Evolutionary conservation across 2,113 vertebrate species (phyloP).

Genomic region (Paratilapia polleni): DNA sequence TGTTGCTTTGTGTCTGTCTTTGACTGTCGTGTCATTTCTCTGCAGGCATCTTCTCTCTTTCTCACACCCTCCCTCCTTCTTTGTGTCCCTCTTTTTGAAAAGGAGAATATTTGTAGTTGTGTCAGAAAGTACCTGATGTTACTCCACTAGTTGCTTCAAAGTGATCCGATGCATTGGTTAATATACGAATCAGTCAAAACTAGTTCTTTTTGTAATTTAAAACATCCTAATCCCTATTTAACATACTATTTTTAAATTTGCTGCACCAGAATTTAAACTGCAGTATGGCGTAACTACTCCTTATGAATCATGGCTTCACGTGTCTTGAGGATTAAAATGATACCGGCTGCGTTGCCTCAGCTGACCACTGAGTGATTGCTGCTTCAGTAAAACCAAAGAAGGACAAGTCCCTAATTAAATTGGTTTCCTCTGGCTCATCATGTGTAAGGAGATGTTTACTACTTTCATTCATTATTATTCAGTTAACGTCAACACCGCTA

Average conservation of each 20-base stretch:
- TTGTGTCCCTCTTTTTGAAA: neutral
- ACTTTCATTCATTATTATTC: conserved; percentile 17
- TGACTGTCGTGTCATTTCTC: conserved; percentile 20
- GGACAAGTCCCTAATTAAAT: conserved; percentile 23
- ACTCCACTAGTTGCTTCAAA: neutral
- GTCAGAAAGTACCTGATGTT: conserved; percentile 13
- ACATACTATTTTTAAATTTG: neutral
- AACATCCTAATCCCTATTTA: neutral
- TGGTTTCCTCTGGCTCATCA: conserved; percentile 15
- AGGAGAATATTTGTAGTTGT: conserved; percentile 6
- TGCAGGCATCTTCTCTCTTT: conserved; percentile 1
- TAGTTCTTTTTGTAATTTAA: neutral
- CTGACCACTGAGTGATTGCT: neutral
- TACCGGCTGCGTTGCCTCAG: neutral
- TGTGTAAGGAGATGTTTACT: conserved; percentile 11
- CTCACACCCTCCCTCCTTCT: neutral
- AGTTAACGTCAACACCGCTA: conserved; percentile 6
- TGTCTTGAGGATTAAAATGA: conserved; percentile 5
- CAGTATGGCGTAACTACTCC: conserved; percentile 3
- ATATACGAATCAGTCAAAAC: neutral
- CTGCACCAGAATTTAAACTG: neutral
- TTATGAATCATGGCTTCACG: neutral
- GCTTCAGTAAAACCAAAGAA: neutral
- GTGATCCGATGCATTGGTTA: neutral
- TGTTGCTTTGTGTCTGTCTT: conserved; percentile 14